These are phyloP conservation scores for Clarias macrocephalus DNA, from an alignment of 2,113 vertebrate genomes.

Conservation along the genomic window DNA sequence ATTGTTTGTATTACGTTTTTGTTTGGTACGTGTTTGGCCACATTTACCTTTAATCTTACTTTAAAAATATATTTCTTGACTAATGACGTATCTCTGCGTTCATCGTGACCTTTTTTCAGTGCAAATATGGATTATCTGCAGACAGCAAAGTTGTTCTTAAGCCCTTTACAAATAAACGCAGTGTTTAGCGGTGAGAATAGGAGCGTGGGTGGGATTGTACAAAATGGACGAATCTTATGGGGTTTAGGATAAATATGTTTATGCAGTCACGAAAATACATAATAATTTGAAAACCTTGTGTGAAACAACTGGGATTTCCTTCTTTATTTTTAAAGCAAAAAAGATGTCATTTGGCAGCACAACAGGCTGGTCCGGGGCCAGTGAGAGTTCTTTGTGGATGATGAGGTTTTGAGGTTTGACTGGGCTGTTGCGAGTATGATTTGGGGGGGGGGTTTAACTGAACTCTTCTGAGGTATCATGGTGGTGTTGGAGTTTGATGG, in stretches of 20 bases:
- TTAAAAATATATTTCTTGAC: background rate
- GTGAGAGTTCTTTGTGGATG: background rate
- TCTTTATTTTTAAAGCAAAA: background rate
- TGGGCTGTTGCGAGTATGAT: background rate
- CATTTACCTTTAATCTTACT: too few species aligned
- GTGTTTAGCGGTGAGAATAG: background rate
- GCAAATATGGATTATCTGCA: background rate
- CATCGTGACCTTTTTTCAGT: background rate
- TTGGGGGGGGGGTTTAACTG: background rate
- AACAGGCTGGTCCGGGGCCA: background rate
- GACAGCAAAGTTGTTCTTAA: background rate
- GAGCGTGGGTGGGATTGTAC: background rate
- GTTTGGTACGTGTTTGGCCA: too few species aligned
- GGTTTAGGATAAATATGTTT: background rate
- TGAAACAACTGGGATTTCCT: background rate
- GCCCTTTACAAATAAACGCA: background rate
- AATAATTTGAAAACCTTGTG: background rate
- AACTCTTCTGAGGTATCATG: background rate
- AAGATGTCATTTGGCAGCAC: background rate
- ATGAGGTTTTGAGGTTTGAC: background rate
- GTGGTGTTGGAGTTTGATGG: background rate
- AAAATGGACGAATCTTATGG: background rate
- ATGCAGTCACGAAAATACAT: background rate
- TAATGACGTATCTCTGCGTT: background rate
- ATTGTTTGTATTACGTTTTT: background rate